phyloP scores from a whole-genome alignment of 2,888 invertebrate species.

The Phoronis australis region DNA sequence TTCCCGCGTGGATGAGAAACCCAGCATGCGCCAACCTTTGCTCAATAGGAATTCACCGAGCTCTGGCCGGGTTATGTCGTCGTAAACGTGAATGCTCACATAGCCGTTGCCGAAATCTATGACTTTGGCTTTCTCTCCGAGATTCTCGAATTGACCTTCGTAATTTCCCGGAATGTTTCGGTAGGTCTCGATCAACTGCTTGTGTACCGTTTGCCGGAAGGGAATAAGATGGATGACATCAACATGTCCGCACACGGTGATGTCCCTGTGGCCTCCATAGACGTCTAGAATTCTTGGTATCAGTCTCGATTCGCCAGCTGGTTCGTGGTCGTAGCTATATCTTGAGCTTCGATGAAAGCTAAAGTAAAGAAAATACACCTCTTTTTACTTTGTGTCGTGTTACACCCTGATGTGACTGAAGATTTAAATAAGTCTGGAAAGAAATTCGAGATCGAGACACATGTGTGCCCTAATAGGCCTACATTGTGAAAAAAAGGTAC shows the following conservation, averaged over 20 bases:
- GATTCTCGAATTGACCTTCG: background rate
- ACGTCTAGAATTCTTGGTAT: slow-evolving; percentile 6
- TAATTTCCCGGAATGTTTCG: slow-evolving; percentile 5
- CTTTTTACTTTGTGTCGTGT: too few species aligned
- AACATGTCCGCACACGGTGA: slow-evolving; percentile 13
- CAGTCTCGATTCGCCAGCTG: too few species aligned
- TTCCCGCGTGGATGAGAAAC: background rate
- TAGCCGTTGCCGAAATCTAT: slow-evolving; percentile 1
- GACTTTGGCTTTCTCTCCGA: background rate
- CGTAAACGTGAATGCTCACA: slow-evolving; percentile 8
- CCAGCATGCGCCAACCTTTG: slow-evolving; percentile 12
- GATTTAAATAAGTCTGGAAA: too few species aligned
- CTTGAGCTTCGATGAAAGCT: too few species aligned
- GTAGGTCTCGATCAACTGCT: slow-evolving; percentile 8
- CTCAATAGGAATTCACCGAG: slow-evolving; percentile 12
- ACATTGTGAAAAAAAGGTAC: too few species aligned
- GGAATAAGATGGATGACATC: slow-evolving; percentile 10
- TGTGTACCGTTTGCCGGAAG: slow-evolving; percentile 3
- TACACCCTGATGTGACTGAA: too few species aligned
- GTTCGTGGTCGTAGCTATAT: too few species aligned
- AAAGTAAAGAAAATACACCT: too few species aligned
- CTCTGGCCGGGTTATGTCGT: slow-evolving; percentile 14
- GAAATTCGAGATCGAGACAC: too few species aligned
- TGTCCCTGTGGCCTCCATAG: slow-evolving; percentile 10
- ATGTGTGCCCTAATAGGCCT: too few species aligned